Evolutionary conservation across 2,888 invertebrate species (phyloP).

Genomic region (Penaeus monodon): DNA sequence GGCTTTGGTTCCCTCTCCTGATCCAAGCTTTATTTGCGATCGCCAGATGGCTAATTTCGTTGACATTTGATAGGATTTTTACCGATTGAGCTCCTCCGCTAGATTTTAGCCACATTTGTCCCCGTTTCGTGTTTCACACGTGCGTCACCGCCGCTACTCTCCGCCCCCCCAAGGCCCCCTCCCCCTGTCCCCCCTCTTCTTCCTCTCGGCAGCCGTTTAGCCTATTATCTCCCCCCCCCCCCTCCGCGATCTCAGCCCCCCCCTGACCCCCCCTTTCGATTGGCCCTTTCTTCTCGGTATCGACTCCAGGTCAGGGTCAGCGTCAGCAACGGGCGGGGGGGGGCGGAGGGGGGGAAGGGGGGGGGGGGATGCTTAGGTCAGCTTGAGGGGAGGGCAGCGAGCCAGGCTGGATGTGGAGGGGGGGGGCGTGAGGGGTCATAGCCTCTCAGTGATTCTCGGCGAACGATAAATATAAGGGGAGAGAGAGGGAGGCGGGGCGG

Average conservation of each 20-base stretch:
- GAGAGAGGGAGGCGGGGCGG: not conserved
- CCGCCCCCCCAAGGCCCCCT: too few relatives aligned
- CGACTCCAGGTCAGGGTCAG: slow-evolving; percentile 53
- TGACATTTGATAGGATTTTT: not conserved
- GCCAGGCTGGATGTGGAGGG: not conserved
- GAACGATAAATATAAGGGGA: not conserved
- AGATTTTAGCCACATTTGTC: too few relatives aligned
- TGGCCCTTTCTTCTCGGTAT: slow-evolving; percentile 51
- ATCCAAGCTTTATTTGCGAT: slow-evolving; percentile 13
- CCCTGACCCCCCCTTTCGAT: slow-evolving; percentile 49
- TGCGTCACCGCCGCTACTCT: too few relatives aligned
- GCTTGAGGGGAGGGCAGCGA: not conserved
- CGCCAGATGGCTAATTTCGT: not conserved
- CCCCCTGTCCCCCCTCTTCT: not conserved
- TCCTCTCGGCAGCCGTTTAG: slow-evolving; percentile 50
- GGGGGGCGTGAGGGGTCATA: not conserved
- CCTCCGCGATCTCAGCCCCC: slow-evolving; percentile 11
- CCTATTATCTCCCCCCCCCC: slow-evolving; percentile 39
- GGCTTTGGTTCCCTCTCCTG: slow-evolving; percentile 19
- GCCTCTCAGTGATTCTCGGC: not conserved
- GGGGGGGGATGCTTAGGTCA: not conserved
- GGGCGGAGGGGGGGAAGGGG: not conserved
- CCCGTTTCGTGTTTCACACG: too few relatives aligned
- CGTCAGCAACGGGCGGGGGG: not conserved
- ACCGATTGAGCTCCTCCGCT: too few relatives aligned